phyloP scores from a whole-genome alignment of 2,797 vertebrate genomes.

The Urosaurus nigricauda region DNA sequence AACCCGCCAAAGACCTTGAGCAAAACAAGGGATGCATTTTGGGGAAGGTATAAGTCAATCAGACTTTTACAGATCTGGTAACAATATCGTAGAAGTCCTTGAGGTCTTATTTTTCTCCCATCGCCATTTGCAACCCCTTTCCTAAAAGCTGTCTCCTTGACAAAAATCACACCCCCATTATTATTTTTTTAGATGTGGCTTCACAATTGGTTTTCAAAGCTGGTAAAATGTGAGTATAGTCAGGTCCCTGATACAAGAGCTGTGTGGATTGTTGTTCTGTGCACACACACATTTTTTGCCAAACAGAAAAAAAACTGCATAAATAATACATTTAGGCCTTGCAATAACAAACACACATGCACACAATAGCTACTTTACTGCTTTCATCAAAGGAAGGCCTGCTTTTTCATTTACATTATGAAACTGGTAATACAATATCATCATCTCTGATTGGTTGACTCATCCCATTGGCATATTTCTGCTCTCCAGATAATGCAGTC shows the following conservation, averaged over 20 bases:
- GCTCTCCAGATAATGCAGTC: conserved; percentile 71
- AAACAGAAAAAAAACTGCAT: conserved; percentile 83
- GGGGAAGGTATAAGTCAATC: conserved; percentile 72
- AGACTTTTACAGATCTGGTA: conserved; percentile 65
- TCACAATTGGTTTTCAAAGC: conserved; percentile 73
- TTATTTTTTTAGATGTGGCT: conserved; percentile 66
- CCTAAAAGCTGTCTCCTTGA: conserved; percentile 73
- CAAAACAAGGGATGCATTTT: conserved; percentile 60
- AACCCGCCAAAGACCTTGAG: conserved; percentile 74
- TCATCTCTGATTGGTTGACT: conserved; percentile 78
- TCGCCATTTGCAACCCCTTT: neutral
- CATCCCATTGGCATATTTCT: conserved; percentile 66
- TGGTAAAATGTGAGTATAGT: conserved; percentile 81
- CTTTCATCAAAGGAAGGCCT: conserved; percentile 83
- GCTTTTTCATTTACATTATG: conserved; percentile 84
- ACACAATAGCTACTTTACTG: conserved; percentile 83
- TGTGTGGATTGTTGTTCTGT: conserved; percentile 71
- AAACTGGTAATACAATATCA: conserved; percentile 81
- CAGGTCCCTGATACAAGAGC: conserved; percentile 84
- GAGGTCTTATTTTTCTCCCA: conserved; percentile 38
- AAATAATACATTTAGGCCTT: conserved; percentile 85
- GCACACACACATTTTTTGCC: neutral
- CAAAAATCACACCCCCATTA: conserved; percentile 69
- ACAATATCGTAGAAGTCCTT: conserved; percentile 77
- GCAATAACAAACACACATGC: conserved; percentile 81